These are phyloP conservation scores for Andrena marginata DNA, from an alignment of 2,888 invertebrate species.

Conservation along the genomic window DNA sequence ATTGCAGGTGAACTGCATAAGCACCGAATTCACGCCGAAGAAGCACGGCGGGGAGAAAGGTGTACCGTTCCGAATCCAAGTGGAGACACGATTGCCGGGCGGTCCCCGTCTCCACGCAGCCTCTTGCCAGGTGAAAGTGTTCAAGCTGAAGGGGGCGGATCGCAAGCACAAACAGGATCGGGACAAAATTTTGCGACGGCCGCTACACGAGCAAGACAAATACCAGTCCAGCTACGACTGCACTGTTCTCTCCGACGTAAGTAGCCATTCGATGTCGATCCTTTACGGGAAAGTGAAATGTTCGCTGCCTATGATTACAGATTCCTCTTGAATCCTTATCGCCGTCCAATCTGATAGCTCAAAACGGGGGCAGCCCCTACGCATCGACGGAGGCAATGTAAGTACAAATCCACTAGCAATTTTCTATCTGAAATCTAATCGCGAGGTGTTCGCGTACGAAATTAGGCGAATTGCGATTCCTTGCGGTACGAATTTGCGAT, in stretches of 20 bases:
- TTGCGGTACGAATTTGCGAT: neutral
- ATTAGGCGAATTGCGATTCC: neutral
- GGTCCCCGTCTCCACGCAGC: slow-evolving; percentile 94
- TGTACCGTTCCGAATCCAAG: slow-evolving; percentile 97
- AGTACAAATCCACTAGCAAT: slow-evolving; percentile 58
- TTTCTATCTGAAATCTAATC: neutral
- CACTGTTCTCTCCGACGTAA: slow-evolving; percentile 96
- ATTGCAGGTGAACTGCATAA: slow-evolving; percentile 94
- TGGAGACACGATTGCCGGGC: slow-evolving; percentile 92
- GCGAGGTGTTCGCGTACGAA: neutral
- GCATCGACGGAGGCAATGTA: slow-evolving; percentile 79
- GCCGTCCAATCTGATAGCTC: slow-evolving; percentile 70
- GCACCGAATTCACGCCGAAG: slow-evolving; percentile 98
- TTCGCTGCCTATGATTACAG: slow-evolving; percentile 68
- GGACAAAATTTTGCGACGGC: slow-evolving; percentile 96
- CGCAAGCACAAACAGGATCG: slow-evolving; percentile 98
- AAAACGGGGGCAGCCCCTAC: slow-evolving; percentile 78
- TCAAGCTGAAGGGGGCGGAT: slow-evolving; percentile 97
- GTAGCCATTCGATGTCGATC: slow-evolving; percentile 71
- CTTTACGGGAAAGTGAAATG: neutral
- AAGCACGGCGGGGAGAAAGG: slow-evolving; percentile 99
- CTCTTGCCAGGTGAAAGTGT: slow-evolving; percentile 98
- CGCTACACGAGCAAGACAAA: slow-evolving; percentile 94
- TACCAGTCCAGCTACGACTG: slow-evolving; percentile 98
- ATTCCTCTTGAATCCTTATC: slow-evolving; percentile 81